Percentiles rank a stretch among this genome's conserved stretches.
These are phyloP conservation scores for Alloscopus bannaensis DNA, from an alignment of 2,888 invertebrate genomes.

Conservation along the genomic window DNA sequence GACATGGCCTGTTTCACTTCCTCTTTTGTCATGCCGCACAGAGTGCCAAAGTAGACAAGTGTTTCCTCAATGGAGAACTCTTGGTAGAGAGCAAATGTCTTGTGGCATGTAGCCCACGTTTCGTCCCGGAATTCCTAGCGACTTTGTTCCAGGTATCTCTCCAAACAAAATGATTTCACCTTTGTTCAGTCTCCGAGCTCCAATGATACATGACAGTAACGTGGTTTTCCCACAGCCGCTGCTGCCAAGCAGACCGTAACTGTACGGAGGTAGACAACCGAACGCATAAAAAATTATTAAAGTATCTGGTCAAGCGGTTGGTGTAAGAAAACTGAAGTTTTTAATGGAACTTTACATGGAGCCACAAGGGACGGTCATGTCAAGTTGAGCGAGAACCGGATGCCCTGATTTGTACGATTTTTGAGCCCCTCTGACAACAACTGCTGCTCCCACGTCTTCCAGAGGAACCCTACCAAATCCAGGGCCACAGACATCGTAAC, in stretches of 20 bases:
- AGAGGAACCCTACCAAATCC: no score
- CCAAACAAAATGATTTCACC: conserved; percentile 94
- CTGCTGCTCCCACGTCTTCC: conserved; percentile 17
- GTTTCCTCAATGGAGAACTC: conserved; percentile 96
- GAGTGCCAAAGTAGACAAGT: conserved; percentile 81
- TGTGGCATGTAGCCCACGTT: conserved; percentile 97
- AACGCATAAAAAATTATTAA: neutral
- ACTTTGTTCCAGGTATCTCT: conserved; percentile 90
- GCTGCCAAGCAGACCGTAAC: neutral
- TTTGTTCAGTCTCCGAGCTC: conserved; percentile 83
- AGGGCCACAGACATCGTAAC: no score
- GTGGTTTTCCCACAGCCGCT: conserved; percentile 87
- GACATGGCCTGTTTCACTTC: conserved; percentile 25
- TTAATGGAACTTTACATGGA: conserved; percentile 40
- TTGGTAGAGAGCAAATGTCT: conserved; percentile 81
- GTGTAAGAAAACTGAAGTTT: neutral
- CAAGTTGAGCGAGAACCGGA: conserved; percentile 45
- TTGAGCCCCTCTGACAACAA: conserved; percentile 43
- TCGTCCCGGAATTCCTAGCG: conserved; percentile 92
- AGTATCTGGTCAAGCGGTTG: neutral
- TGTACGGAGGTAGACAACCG: neutral
- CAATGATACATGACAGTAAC: conserved; percentile 80
- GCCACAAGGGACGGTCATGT: conserved; percentile 58
- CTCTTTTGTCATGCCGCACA: conserved; percentile 34
- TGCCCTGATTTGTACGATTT: conserved; percentile 48